phyloP scores from a whole-genome alignment of 2,888 invertebrate genomes.

The Drosophila quasianomalipes region DNA sequence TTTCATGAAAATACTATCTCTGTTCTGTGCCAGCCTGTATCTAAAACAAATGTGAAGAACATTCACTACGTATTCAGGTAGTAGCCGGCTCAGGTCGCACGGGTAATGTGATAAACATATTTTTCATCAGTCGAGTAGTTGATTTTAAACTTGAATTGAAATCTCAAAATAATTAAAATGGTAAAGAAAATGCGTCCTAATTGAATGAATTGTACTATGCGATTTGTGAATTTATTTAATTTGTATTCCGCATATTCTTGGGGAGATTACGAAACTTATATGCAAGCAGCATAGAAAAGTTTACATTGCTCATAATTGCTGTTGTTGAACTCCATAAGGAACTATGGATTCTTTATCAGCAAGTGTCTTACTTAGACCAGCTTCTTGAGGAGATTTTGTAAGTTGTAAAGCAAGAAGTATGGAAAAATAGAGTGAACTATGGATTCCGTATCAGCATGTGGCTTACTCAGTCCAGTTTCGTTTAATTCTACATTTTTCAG shows the following conservation, averaged over 20 bases:
- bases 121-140: background rate
- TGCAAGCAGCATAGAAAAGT: background rate
- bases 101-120: conserved; percentile 28
- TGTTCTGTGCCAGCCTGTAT: conserved; percentile 37
- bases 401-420: background rate
- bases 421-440: background rate
- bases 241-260: background rate
- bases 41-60: conserved; percentile 38
- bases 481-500: background rate
- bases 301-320: background rate
- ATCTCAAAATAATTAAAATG: background rate
- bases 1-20: conserved; percentile 15
- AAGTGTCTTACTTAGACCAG: background rate
- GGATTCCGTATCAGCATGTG: background rate
- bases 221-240: background rate
- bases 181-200: background rate
- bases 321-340: background rate
- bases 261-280: too few species aligned
- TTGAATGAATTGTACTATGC: background rate
- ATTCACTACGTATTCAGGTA: background rate
- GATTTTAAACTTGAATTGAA: background rate
- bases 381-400: background rate
- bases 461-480: background rate
- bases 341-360: background rate
- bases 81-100: conserved; percentile 1